Evolutionary conservation across 2,113 vertebrate species (phyloP).

Genomic region (Leucoraja erinaceus): DNA sequence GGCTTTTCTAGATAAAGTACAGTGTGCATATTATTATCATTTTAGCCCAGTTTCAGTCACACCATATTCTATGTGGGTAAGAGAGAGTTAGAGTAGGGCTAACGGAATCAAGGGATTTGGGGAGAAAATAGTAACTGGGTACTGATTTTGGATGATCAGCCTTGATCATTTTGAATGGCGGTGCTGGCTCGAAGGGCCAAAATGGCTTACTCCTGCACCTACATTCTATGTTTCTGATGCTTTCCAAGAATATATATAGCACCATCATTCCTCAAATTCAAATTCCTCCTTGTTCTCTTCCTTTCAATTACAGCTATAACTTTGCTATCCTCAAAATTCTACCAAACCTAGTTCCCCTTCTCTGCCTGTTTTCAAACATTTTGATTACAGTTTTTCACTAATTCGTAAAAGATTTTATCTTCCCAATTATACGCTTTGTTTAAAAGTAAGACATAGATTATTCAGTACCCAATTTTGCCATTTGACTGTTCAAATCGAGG

Average conservation of each 20-base stretch:
- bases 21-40: no score
- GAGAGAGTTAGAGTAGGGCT: no score
- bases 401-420: neutral
- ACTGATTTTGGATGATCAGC: no score
- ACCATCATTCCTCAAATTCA: neutral
- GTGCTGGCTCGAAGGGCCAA: no score
- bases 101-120: no score
- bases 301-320: neutral
- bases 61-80: neutral
- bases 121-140: no score
- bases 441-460: neutral
- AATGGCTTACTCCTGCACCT: no score
- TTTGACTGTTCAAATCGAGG: neutral
- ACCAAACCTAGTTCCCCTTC: neutral
- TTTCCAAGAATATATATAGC: neutral
- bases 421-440: neutral
- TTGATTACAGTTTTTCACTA: neutral
- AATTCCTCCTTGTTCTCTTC: neutral
- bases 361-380: neutral
- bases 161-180: no score
- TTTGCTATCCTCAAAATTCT: neutral
- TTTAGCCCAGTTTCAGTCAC: neutral
- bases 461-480: neutral
- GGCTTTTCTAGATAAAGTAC: neutral
- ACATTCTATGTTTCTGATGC: no score